Base-by-base conservation (phyloP, 2,797 vertebrate genomes). In the Myripristis jacobus region DNA sequence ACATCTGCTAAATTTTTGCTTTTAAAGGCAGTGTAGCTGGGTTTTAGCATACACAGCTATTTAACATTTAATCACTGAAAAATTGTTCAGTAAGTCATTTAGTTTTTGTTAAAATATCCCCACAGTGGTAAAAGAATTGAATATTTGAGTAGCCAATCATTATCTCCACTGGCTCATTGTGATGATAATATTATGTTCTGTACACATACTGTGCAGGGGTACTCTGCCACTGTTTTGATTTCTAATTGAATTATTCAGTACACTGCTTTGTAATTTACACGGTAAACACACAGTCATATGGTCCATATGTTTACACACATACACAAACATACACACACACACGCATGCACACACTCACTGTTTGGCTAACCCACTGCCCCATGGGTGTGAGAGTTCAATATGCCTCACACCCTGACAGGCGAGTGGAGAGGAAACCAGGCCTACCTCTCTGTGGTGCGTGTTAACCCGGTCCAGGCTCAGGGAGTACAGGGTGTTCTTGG, bases 401-500 rank as follows among this genome's bases (percentile, higher is more conserved):
- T 48, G 22, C 70, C 10, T 74, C 38, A 27, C 70, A 70, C 64
- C 44, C 66, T 62, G 19, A 59, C 65, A 60, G 29, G 50, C 52
- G 34, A 5, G 16, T 41, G 10, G 4, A 2, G n/a, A 61, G 66
- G 48, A 74, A 31, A 80, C 54, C 61, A 72, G 44, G 83, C 86
- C 34, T 90, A 98, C 98, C 96, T 98, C 95, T 93, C 88, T 93
- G 82, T 95, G 95, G 82, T 96, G 94, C n/a, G 93, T 78, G 70
- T 89, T 95, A 89, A 99, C 85, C 79, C 86, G 93, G 77, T 98
- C 97, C 94, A 99, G 92, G 74, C 94, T 96, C 55, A 99, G 96
- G 48, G 97, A 98, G 91, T 96, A 98, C 51, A 98, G 80, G 70
- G 93, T 88, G 80, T 98, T 95, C 87, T 94, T 96, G 92, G 96